Percentiles rank a stretch among this genome's conserved stretches.
phyloP scores from a whole-genome alignment of 2,888 invertebrate genomes.

The Willowsia nigromaculata region DNA sequence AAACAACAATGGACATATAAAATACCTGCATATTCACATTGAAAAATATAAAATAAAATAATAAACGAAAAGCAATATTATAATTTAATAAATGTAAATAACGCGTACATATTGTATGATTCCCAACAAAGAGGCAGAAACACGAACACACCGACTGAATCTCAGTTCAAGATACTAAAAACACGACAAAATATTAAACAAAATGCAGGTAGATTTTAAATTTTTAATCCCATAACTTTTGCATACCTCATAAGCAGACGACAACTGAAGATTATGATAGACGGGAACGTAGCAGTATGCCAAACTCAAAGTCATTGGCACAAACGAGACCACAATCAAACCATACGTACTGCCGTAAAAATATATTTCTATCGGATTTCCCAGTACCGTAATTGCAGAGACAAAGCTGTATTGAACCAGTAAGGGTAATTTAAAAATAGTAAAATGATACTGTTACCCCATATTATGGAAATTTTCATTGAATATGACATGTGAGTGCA shows the following conservation, averaged over 20 bases:
- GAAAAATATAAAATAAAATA: too few relatives aligned
- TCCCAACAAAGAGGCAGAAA: conserved; percentile 65
- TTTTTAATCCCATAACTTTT: too few relatives aligned
- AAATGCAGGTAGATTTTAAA: too few relatives aligned
- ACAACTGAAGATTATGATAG: conserved; percentile 63
- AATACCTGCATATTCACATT: too few relatives aligned
- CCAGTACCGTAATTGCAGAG: conserved; percentile 81
- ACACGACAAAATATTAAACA: too few relatives aligned
- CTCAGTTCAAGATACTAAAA: conserved; percentile 76
- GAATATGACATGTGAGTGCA: too few relatives aligned
- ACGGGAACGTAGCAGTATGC: conserved; percentile 69
- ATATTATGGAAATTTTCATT: too few relatives aligned
- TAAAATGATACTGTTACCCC: too few relatives aligned
- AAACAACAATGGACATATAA: conserved; percentile 66
- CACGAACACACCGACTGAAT: conserved; percentile 69
- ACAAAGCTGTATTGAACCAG: conserved; percentile 79
- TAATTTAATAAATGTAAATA: too few relatives aligned
- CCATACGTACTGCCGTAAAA: conserved; percentile 69
- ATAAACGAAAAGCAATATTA: too few relatives aligned
- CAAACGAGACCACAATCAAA: conserved; percentile 60
- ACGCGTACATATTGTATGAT: conserved; percentile 70
- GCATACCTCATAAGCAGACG: conserved; percentile 69
- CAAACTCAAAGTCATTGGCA: conserved; percentile 69
- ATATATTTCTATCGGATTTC: conserved; percentile 80
- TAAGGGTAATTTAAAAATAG: too few relatives aligned